Conservation (phyloP, 2,888 invertebrate genomes). For the Calameuta idolon region DNA sequence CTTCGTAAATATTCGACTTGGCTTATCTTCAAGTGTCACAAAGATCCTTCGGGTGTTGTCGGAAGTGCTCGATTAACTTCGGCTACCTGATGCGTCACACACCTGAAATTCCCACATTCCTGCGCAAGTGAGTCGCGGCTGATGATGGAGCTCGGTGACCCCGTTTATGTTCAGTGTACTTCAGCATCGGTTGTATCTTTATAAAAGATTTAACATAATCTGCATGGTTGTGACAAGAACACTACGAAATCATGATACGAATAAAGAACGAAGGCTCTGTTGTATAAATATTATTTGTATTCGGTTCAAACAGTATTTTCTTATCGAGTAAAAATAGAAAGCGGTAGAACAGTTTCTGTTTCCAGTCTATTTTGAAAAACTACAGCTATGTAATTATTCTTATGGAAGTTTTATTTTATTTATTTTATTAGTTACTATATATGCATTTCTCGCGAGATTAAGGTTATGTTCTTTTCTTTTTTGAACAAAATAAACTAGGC, state of each 20-base stretch:
- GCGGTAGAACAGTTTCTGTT: too few relatives aligned
- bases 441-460: too few relatives aligned
- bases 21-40: background rate
- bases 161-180: slow-evolving; percentile 27
- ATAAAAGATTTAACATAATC: background rate
- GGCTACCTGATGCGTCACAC: background rate
- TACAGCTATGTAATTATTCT: too few relatives aligned
- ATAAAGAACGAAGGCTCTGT: background rate
- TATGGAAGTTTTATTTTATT: too few relatives aligned
- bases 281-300: background rate
- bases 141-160: slow-evolving; percentile 51
- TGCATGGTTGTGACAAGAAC: background rate
- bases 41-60: background rate
- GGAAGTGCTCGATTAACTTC: background rate
- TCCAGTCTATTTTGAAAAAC: too few relatives aligned
- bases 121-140: slow-evolving; percentile 41
- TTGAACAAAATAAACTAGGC: too few relatives aligned
- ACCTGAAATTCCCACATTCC: slow-evolving; percentile 46
- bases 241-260: background rate
- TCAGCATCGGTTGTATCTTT: background rate
- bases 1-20: background rate
- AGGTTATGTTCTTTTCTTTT: too few relatives aligned
- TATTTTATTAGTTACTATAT: too few relatives aligned
- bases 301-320: background rate
- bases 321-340: slow-evolving; percentile 2